Evolutionary conservation across 2,797 vertebrate species (phyloP).

Genomic region (Tarsius wallacei): DNA sequence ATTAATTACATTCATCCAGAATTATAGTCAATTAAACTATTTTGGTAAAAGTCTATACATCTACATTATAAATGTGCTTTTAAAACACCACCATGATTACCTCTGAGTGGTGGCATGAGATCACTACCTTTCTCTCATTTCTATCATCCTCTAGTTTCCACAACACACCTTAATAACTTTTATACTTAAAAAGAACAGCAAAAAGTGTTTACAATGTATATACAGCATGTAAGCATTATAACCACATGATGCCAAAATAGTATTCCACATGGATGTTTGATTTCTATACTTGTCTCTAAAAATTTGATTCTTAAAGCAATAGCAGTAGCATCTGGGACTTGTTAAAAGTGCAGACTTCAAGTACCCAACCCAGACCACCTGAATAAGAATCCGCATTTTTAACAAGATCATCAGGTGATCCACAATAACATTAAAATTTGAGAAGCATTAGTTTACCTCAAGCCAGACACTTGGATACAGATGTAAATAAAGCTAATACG

Average conservation of each 20-base stretch:
- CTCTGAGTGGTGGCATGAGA: background rate
- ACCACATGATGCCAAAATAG: background rate
- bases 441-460: background rate
- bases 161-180: background rate
- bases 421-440: background rate
- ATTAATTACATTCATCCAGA: conserved; percentile 15
- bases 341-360: background rate
- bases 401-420: background rate
- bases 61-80: background rate
- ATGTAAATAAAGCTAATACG: background rate
- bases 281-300: conserved; percentile 33
- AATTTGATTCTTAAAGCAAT: background rate
- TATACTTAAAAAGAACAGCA: background rate
- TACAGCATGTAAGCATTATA: background rate
- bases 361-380: background rate
- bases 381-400: background rate
- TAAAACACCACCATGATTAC: background rate
- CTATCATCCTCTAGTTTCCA: background rate
- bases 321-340: background rate
- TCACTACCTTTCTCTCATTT: background rate
- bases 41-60: background rate
- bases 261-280: background rate
- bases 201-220: background rate
- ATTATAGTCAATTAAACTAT: background rate
- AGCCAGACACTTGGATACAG: background rate